Base-by-base conservation (phyloP, 92 coral and sea anemone genomes). In the Metridium senile region DNA sequence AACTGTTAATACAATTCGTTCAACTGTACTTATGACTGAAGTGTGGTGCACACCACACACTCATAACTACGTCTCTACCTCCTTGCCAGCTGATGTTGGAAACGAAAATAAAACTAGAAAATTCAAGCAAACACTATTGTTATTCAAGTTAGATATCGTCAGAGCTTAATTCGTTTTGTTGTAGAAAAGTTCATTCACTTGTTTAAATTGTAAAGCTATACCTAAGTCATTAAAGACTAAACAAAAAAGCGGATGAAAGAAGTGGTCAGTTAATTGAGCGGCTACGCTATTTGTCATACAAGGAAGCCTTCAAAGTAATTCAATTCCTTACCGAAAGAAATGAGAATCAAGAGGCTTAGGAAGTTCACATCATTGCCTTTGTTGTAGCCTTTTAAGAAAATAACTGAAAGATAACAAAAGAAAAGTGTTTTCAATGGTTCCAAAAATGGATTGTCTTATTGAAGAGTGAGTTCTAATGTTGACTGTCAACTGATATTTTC, bases 241-340 rank as follows among this genome's bases (percentile, higher is more conserved):
- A 73, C 78, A 73, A 73, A 57, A 46, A 58, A 73, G 53, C 78
- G 78, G 78, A 73, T 57, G 68, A 58, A 33, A 1, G 31, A 57
- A 11, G 29, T 28, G 13, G 78, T 73, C 35, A 30, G 33, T 73
- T 73, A 11, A 17, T 33, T 63, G 45, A 73, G 33, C 33, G 33
- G 25, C 32, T 28, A 58, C 53, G 78, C 32, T 57, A 73, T 58
- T 73, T 58, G 78, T 20, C 66, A 20, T 33, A 18, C 9, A 57
- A 73, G 78, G 21, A 47, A 73, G 33, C 23, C 64, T 58, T 33
- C 54, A 57, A 7, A 63, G 45, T 63, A 31, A 63, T 63, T 63
- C 69, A 63, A 63, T 8, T 28, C 10, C 20, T 26, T 31, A 28
- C 0, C 3, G 16, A 63, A 18, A 58, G 54, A 35, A 73, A 73